Percentiles rank a stretch among this genome's conserved stretches.
Conservation (phyloP, 2,797 vertebrate species). For the Melopsittacus undulatus region DNA sequence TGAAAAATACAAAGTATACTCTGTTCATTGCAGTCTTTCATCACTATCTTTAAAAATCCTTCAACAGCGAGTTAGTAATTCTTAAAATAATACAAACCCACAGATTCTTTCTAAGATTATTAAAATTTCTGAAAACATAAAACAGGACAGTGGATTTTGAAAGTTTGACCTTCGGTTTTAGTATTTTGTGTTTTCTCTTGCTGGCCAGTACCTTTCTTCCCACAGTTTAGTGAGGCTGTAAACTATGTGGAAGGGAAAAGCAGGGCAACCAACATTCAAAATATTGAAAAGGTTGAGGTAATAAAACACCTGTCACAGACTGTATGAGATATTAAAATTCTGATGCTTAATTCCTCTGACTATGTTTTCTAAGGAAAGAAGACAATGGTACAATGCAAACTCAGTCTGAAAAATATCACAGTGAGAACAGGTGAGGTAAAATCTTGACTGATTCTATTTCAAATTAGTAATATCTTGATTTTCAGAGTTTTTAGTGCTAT, state of each 20-base stretch:
- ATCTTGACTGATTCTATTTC: background rate
- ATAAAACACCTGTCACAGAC: conserved; percentile 58
- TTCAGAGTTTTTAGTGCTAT: background rate
- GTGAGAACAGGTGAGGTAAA: background rate
- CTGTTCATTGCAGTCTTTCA: background rate
- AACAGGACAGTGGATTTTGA: background rate
- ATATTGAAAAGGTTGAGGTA: conserved; percentile 58
- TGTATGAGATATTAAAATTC: conserved; percentile 47
- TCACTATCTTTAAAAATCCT: background rate
- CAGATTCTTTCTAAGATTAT: background rate
- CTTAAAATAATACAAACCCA: background rate
- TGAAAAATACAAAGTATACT: background rate
- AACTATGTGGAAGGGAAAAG: conserved; percentile 33
- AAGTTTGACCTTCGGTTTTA: background rate
- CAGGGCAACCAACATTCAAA: conserved; percentile 35
- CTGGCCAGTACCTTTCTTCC: background rate
- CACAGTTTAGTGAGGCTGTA: conserved; percentile 30
- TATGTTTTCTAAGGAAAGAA: background rate
- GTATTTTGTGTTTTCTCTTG: background rate
- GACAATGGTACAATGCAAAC: background rate
- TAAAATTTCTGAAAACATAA: background rate
- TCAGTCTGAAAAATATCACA: background rate
- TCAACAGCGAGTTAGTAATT: background rate
- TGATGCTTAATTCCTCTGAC: conserved; percentile 42
- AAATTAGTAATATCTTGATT: background rate